These are phyloP conservation scores for Clupea harengus DNA, from an alignment of 2,113 vertebrate species.

Conservation along the genomic window DNA sequence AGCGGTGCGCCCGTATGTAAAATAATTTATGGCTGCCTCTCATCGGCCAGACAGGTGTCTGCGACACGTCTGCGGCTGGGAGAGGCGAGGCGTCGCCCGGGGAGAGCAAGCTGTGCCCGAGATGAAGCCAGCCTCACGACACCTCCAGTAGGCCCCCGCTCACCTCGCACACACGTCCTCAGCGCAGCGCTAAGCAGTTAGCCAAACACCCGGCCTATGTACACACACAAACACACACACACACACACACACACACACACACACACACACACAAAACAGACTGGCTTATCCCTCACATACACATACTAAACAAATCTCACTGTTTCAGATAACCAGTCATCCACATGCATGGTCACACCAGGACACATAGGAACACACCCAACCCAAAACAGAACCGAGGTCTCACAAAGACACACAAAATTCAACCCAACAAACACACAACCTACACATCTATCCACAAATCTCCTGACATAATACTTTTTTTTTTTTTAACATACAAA, in stretches of 20 bases:
- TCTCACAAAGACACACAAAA: neutral
- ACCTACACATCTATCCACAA: neutral
- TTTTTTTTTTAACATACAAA: neutral
- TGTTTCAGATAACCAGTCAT: neutral
- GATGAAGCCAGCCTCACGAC: slow-evolving; percentile 39
- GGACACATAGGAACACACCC: neutral
- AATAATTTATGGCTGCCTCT: slow-evolving; percentile 57
- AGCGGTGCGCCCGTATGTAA: slow-evolving; percentile 57
- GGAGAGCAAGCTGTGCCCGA: slow-evolving; percentile 58
- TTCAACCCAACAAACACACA: neutral
- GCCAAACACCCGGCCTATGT: neutral
- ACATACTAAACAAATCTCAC: neutral
- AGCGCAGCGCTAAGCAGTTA: slow-evolving; percentile 51
- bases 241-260: neutral
- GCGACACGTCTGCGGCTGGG: slow-evolving; percentile 40
- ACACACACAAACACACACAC: neutral
- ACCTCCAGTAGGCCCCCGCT: neutral
- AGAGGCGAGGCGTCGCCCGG: slow-evolving; percentile 42
- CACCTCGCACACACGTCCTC: slow-evolving; percentile 28
- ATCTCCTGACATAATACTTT: neutral
- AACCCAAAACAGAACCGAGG: neutral
- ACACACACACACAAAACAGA: slow-evolving; percentile 11
- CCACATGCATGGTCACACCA: neutral
- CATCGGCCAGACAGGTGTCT: slow-evolving; percentile 55
- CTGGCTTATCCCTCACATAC: neutral